Percentiles rank a stretch among this genome's conserved stretches.
These are phyloP conservation scores for Muraenolepis orangiensis DNA, from an alignment of 2,797 vertebrate genomes.

Conservation along the genomic window DNA sequence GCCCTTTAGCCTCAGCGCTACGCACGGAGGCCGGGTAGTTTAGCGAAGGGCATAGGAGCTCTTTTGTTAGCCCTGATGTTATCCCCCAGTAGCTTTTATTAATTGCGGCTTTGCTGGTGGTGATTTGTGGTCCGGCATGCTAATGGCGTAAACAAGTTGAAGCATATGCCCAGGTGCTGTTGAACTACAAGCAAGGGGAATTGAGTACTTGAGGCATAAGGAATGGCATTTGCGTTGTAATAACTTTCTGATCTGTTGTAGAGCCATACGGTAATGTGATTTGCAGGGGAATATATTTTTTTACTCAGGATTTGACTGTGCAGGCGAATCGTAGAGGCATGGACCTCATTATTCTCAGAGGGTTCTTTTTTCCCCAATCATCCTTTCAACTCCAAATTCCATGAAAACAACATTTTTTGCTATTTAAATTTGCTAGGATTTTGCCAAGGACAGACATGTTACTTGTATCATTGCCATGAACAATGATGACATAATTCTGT, in stretches of 20 bases:
- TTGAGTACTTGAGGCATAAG: background rate
- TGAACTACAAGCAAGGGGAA: constrained; percentile 15
- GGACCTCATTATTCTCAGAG: background rate
- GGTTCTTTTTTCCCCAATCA: background rate
- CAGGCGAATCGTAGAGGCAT: background rate
- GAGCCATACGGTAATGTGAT: background rate
- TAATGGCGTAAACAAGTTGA: constrained; percentile 18
- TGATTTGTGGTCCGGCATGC: constrained; percentile 28
- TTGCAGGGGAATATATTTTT: background rate
- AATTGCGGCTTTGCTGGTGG: constrained; percentile 27
- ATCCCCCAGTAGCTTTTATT: constrained; percentile 34
- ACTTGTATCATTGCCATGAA: background rate
- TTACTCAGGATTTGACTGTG: background rate
- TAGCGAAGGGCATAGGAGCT: constrained; percentile 27
- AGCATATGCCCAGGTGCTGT: constrained; percentile 40
- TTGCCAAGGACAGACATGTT: background rate
- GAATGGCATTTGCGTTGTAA: background rate
- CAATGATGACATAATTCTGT: background rate
- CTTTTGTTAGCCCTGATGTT: constrained; percentile 12
- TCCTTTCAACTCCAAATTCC: background rate
- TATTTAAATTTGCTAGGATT: background rate
- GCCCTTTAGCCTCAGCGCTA: background rate
- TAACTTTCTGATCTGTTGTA: background rate
- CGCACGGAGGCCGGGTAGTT: constrained; percentile 14
- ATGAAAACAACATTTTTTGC: background rate